These are phyloP conservation scores for Drosophila lacertosa DNA, from an alignment of 1,140 invertebrate species.

Conservation along the genomic window DNA sequence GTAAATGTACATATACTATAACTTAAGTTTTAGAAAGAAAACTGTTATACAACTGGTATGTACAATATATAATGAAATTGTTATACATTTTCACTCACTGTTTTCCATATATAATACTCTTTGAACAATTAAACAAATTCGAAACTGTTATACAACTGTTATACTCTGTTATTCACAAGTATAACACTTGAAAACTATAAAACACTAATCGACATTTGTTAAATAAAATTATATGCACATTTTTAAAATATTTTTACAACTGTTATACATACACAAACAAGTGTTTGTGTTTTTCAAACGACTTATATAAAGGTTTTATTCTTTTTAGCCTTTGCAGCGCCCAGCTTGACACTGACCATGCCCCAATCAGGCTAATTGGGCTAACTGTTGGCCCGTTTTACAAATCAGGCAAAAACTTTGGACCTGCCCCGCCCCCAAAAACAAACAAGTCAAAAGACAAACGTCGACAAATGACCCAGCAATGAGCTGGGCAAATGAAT, in stretches of 20 bases:
- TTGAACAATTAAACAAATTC: too few relatives aligned
- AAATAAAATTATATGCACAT: too few relatives aligned
- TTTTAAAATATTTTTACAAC: conserved; percentile 6
- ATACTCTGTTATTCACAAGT: not conserved
- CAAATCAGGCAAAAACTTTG: conserved; percentile 23
- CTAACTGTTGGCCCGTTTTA: conserved; percentile 53
- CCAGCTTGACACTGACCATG: conserved; percentile 55
- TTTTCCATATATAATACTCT: too few relatives aligned
- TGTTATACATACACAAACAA: not conserved
- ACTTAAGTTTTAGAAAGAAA: not conserved
- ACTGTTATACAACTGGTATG: not conserved
- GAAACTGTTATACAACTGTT: conserved; percentile 6
- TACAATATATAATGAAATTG: too few relatives aligned
- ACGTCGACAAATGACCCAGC: conserved; percentile 77
- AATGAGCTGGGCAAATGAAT: conserved; percentile 62
- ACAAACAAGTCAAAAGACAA: conserved; percentile 72
- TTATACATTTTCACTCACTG: too few relatives aligned
- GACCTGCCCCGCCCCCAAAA: not conserved
- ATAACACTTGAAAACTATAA: too few relatives aligned
- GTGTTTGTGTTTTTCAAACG: not conserved
- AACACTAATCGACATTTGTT: too few relatives aligned
- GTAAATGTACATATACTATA: not conserved
- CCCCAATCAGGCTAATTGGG: conserved; percentile 70
- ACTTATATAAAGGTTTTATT: conserved; percentile 7
- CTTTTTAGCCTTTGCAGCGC: too few relatives aligned